Evolutionary conservation across 1,140 invertebrate species (phyloP).

Genomic region (Epicauta chinensis): DNA sequence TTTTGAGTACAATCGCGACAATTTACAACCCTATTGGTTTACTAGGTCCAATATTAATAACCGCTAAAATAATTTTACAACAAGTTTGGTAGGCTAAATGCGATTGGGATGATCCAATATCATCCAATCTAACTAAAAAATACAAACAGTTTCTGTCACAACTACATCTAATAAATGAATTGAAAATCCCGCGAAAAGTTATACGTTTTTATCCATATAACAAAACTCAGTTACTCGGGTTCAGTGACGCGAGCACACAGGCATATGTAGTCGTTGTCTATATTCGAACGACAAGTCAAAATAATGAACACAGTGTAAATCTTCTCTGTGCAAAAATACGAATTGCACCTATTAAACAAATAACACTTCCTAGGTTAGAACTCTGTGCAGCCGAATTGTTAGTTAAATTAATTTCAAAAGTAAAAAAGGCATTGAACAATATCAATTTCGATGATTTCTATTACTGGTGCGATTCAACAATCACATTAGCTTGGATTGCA

Average conservation of each 20-base stretch:
- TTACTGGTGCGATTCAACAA: no score
- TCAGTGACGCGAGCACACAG: slow-evolving; percentile 28
- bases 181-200: background rate
- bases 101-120: no score
- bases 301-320: background rate
- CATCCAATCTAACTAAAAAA: no score
- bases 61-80: no score
- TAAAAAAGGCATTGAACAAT: background rate
- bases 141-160: no score
- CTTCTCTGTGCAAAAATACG: slow-evolving; percentile 21
- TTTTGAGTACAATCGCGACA: slow-evolving; percentile 5
- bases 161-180: background rate
- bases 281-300: slow-evolving; percentile 10
- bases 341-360: slow-evolving; percentile 19
- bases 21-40: slow-evolving; percentile 45
- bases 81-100: no score
- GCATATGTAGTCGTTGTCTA: slow-evolving; percentile 34
- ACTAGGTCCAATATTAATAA: slow-evolving; percentile 36
- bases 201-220: background rate
- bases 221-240: slow-evolving; percentile 26
- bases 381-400: slow-evolving; percentile 1
- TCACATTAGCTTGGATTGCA: no score
- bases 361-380: slow-evolving; percentile 26
- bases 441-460: no score
- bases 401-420: slow-evolving; percentile 8